Evolutionary conservation across 2,113 vertebrate species (phyloP).

Genomic region (Salvator merianae): DNA sequence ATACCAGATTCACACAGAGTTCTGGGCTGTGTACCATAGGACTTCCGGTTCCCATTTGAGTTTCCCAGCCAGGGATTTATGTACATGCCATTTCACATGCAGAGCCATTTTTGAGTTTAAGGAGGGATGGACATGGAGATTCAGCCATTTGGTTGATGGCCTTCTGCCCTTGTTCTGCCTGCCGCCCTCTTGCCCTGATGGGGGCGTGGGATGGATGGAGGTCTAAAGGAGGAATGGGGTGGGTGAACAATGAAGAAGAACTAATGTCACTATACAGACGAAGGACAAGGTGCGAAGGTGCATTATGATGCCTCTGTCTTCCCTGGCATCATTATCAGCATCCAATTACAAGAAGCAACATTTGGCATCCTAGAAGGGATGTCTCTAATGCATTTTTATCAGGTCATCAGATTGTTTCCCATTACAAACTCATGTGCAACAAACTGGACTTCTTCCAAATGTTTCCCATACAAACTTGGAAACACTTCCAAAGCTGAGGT

Average conservation of each 20-base stretch:
- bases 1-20: no score
- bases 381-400: neutral
- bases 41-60: no score
- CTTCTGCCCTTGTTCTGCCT: no score
- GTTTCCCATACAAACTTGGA: neutral
- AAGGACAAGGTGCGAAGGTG: neutral
- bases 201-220: no score
- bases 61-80: no score
- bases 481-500: neutral
- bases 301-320: neutral
- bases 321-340: neutral
- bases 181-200: no score
- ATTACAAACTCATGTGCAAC: neutral
- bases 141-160: no score
- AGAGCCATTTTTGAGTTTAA: no score
- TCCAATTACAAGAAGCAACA: neutral
- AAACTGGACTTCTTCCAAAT: conserved; percentile 5
- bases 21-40: no score
- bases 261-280: neutral
- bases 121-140: no score
- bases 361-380: neutral
- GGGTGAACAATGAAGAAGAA: neutral
- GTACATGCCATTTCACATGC: no score
- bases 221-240: no score
- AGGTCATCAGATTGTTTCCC: neutral